phyloP scores from a whole-genome alignment of 2,888 invertebrate species.

The Mesorhabditis sp. region DNA sequence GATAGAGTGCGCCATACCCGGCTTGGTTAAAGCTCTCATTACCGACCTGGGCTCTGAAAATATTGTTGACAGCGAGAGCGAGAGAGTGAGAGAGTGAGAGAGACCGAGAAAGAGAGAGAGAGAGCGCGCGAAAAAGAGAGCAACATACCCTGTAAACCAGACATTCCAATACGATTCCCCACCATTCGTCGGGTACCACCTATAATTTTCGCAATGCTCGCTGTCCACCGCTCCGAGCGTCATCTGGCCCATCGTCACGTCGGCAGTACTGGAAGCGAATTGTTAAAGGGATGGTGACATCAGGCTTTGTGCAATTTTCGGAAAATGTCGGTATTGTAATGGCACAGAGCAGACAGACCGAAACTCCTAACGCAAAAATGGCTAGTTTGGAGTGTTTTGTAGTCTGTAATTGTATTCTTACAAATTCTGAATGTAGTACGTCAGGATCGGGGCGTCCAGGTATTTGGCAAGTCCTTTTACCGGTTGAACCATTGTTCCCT shows the following conservation, averaged over 20 bases:
- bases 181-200: neutral
- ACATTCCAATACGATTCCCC: neutral
- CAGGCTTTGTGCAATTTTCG: no score
- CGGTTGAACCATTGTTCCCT: neutral
- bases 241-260: neutral
- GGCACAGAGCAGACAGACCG: no score
- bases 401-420: neutral
- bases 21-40: neutral
- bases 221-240: neutral
- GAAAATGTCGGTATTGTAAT: no score
- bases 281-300: no score
- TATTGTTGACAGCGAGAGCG: neutral
- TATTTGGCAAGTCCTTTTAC: neutral
- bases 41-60: neutral
- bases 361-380: no score
- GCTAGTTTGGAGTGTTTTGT: neutral
- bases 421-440: neutral
- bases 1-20: neutral
- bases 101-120: no score
- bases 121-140: no score
- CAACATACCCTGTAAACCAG: neutral
- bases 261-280: neutral
- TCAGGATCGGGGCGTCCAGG: neutral
- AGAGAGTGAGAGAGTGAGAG: no score
- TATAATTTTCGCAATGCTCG: slow-evolving; percentile 3